These are phyloP conservation scores for Procapra przewalskii DNA, from an alignment of 2,113 vertebrate genomes.

Conservation along the genomic window DNA sequence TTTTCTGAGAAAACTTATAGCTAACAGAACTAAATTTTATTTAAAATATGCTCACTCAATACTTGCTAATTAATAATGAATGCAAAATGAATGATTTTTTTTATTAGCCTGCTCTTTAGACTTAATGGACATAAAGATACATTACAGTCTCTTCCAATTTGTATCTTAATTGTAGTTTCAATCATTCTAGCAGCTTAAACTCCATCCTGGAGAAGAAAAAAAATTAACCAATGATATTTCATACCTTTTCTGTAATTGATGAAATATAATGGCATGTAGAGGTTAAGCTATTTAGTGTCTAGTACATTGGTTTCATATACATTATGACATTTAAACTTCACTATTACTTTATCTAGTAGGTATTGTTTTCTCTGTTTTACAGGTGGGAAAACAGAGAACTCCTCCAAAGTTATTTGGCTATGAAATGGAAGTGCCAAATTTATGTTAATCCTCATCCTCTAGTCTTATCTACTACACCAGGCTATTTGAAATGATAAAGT, in stretches of 20 bases:
- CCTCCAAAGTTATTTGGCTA: background rate
- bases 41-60: background rate
- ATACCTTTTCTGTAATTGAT: background rate
- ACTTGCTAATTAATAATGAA: constrained; percentile 38
- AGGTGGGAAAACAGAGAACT: background rate
- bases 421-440: background rate
- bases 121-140: background rate
- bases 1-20: background rate
- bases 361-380: background rate
- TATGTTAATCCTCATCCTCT: background rate
- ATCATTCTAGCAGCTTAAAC: background rate
- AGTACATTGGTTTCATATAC: background rate
- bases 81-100: constrained; percentile 30
- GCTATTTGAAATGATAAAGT: background rate
- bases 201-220: background rate
- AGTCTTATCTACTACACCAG: background rate
- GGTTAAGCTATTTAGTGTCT: background rate
- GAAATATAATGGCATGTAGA: background rate
- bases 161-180: background rate
- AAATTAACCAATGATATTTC: background rate
- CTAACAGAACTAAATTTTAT: background rate
- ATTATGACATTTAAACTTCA: background rate
- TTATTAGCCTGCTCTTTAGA: background rate
- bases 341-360: background rate
- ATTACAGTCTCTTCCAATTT: background rate